These are phyloP conservation scores for Craniophora ligustri DNA, from an alignment of 2,888 invertebrate species.

Conservation along the genomic window DNA sequence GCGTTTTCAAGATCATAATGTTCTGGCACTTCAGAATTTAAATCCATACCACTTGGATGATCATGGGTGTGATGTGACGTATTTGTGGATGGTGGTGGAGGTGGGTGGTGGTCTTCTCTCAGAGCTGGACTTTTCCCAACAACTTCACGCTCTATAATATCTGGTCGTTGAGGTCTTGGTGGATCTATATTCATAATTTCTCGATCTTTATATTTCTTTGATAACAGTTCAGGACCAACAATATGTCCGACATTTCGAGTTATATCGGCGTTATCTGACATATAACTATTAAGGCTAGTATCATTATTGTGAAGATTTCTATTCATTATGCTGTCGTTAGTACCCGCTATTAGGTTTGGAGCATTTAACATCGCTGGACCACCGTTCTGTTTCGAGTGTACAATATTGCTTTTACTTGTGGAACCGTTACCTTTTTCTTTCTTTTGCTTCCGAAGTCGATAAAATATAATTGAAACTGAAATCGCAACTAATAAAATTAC, in stretches of 20 bases:
- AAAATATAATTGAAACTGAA: conserved; percentile 96
- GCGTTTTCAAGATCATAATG: conserved; percentile 99
- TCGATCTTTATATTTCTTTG: conserved; percentile 96
- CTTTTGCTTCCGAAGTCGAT: conserved; percentile 95
- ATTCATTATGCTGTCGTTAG: conserved; percentile 91
- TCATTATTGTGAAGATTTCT: conserved; percentile 92
- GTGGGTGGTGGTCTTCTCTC: conserved; percentile 93
- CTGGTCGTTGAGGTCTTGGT: conserved; percentile 95
- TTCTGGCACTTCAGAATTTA: conserved; percentile 94
- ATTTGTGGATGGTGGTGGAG: conserved; percentile 92
- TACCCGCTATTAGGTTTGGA: conserved; percentile 90
- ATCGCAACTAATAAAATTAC: conserved; percentile 96
- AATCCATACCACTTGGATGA: conserved; percentile 92
- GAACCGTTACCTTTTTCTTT: conserved; percentile 93
- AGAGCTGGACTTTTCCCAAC: conserved; percentile 95
- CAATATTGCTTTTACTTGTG: conserved; percentile 90
- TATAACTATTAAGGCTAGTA: conserved; percentile 91
- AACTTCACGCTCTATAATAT: conserved; percentile 97
- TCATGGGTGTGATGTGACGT: conserved; percentile 92
- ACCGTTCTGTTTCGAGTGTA: conserved; percentile 94
- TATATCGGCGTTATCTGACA: conserved; percentile 92
- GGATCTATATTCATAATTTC: conserved; percentile 92
- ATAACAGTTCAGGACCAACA: conserved; percentile 95
- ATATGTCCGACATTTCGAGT: conserved; percentile 93
- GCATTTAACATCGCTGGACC: conserved; percentile 91